phyloP scores from a whole-genome alignment of 2,797 vertebrate genomes.

The Anguilla megastoma region DNA sequence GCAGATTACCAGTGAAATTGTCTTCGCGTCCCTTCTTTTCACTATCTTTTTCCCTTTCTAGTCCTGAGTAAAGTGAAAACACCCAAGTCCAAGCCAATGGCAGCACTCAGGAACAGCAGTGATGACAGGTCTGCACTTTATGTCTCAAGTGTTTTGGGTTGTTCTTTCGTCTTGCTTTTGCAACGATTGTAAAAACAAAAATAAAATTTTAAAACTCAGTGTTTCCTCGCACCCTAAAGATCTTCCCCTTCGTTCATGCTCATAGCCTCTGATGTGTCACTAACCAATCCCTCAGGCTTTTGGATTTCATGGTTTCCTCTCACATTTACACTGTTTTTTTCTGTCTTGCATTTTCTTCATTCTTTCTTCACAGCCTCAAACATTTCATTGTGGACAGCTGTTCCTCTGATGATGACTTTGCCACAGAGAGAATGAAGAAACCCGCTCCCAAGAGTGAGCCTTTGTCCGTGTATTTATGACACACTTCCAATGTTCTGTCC shows the following conservation, averaged over 20 bases:
- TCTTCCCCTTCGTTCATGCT: neutral
- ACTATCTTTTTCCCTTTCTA: constrained; percentile 51
- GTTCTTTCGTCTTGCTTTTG: neutral
- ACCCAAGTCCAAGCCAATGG: constrained; percentile 54
- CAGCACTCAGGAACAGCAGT: constrained; percentile 44
- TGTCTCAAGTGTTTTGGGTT: neutral
- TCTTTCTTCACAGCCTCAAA: constrained; percentile 61
- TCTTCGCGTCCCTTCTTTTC: constrained; percentile 23
- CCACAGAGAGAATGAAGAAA: constrained; percentile 54
- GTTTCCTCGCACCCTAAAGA: neutral
- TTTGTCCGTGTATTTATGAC: neutral
- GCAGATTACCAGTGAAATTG: constrained; percentile 3
- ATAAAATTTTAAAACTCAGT: neutral
- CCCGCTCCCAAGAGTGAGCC: constrained; percentile 61
- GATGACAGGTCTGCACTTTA: constrained; percentile 63
- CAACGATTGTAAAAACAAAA: neutral
- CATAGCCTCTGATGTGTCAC: neutral
- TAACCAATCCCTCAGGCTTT: neutral
- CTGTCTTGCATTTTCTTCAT: neutral
- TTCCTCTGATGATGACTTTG: constrained; percentile 74
- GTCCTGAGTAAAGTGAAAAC: constrained; percentile 72
- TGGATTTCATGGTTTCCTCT: neutral
- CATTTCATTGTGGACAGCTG: constrained; percentile 67
- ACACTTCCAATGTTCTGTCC: neutral
- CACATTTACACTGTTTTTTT: neutral